Base-by-base conservation (phyloP, 2,888 invertebrate genomes). In the Lasioglossum malachurum region DNA sequence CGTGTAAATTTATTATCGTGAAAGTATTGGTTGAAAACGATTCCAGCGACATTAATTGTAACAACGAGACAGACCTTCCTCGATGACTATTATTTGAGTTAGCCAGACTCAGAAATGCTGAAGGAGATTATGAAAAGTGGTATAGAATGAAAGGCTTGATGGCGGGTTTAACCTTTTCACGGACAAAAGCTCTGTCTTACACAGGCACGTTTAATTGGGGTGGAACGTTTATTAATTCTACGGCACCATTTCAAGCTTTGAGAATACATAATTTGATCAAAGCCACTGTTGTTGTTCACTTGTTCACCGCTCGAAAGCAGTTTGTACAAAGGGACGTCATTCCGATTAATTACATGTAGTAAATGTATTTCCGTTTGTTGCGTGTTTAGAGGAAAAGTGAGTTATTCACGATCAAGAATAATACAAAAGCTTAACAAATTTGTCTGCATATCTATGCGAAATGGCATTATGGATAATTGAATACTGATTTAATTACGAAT, bases 241-340 rank as follows among this genome's bases (percentile, higher is more conserved):
- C 12, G n/a, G 57, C 23, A n/a, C 57, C n/a, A 57, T 57, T 57
- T 57, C n/a, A 57, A 57, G n/a, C 57, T n/a, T n/a, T 57, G 57
- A n/a, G 12, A 57, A n/a, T 57, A 57, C n/a, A 57, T 57, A 57
- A 57, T 57, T 57, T 57, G 57, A 57, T 57, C 57, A 57, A 57
- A 57, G 57, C n/a, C 57, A 12, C 57, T n/a, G 57, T 57, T n/a
- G 53, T n/a, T n/a, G 57, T 57, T 57, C n/a, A 12, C 57, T 57
- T 57, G 57, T 57, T 57, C 57, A 1, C 12, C n/a, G 57, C n/a
- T 57, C n/a, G n/a, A 57, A n/a, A n/a, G 4, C 57, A 57, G n/a
- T n/a, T 57, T n/a, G 12, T n/a, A 23, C 57, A 57, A 57, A 57
- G 57, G 57, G 4, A n/a, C n/a, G n/a, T 57, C n/a, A 57, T 57